Base-by-base conservation (phyloP, 2,888 invertebrate genomes). In the Apomyelois bistriatella region DNA sequence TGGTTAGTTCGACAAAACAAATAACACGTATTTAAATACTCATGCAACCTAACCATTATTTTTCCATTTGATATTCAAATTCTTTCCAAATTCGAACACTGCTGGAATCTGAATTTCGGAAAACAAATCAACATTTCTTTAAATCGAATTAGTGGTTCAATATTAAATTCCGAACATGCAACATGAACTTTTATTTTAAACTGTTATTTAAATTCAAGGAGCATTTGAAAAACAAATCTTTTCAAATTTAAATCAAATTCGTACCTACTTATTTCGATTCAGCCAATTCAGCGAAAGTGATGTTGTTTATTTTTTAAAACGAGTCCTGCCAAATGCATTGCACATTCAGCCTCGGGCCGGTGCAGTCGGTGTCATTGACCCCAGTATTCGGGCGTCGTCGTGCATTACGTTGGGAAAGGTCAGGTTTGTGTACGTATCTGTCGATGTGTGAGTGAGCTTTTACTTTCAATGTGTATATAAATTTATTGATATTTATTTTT, bases 331-430 rank as follows among this genome's bases (percentile, higher is more conserved):
- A 79, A 85, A 82, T 82, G 83, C 82, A 75, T 63, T 63, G 69
- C 65, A 63, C 73, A 76, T 76, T 77, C 80, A 80, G 82, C 83
- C 85, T 82, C 83, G 78, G 66, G 60, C 74, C 37, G 68, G 67
- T 68, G 65, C 65, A 64, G 58, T 53, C 68, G 62, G 74, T 73
- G 83, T 82, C 85, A 76, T 69, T 72, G 85, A 81, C 82, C 86
- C 67, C 71, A 68, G 81, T 79, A 79, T 89, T 87, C 82, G 88
- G 85, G 76, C 80, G 79, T 70, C 76, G 72, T 68, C 77, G 77
- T 70, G 76, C 76, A 81, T 80, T 79, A 69, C 69, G 79, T 88
- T 89, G 86, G 70, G 85, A 81, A 88, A 89, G 89, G 89, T 89
- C 88, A 89, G 83, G 79, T 72, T 66, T 79, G 76, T 75, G 67